These are phyloP conservation scores for Orientallactaga sibirica DNA, from an alignment of 2,797 vertebrate genomes.

Conservation along the genomic window DNA sequence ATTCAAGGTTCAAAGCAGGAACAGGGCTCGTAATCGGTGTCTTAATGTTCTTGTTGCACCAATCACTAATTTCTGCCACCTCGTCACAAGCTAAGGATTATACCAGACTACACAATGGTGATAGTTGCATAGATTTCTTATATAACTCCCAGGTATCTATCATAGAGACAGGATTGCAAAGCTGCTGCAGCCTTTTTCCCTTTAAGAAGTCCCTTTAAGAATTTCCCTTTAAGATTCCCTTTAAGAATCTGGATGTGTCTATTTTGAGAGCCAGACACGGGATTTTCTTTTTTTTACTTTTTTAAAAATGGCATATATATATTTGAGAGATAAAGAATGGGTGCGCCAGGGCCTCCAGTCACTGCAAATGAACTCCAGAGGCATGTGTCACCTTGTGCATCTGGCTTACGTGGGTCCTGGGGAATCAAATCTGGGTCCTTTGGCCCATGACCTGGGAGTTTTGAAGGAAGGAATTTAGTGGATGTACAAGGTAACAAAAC, in stretches of 20 bases:
- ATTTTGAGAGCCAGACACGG: conserved; percentile 1
- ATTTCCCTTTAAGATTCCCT: no score
- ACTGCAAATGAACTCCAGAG: no score
- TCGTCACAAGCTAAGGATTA: neutral
- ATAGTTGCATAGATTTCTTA: neutral
- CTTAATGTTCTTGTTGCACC: neutral
- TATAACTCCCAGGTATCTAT: neutral
- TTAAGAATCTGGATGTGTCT: neutral
- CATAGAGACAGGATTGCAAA: neutral
- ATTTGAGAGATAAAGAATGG: no score
- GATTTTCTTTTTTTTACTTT: neutral
- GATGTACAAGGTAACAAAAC: neutral
- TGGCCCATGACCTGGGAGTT: neutral
- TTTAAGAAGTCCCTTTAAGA: no score
- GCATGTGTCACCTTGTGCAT: no score
- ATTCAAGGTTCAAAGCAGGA: neutral
- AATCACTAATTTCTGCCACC: neutral
- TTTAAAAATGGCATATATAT: no score
- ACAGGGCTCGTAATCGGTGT: neutral
- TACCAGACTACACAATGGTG: neutral
- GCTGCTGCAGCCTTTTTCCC: neutral
- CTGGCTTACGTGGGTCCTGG: no score
- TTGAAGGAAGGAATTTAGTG: conserved; percentile 6
- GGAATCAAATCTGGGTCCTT: no score
- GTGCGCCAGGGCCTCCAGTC: no score